Conservation (phyloP, 2,888 invertebrate genomes). For the Empis stercorea region DNA sequence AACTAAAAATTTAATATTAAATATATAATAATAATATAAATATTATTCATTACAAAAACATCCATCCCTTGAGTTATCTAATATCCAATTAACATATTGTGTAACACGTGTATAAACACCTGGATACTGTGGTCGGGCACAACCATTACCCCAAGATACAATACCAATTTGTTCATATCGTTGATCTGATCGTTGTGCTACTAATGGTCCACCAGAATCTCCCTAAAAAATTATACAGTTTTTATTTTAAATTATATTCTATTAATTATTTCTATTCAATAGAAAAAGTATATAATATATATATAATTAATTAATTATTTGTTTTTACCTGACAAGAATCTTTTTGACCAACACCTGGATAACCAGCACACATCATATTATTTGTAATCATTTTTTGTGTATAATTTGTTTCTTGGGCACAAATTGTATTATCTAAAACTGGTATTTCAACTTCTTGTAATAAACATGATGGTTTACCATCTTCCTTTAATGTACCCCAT, state of each 20-base stretch:
- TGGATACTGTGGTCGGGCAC: slow-evolving; percentile 70
- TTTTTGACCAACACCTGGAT: slow-evolving; percentile 52
- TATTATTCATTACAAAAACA: slow-evolving; percentile 61
- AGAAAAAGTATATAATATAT: no score
- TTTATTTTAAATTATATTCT: neutral
- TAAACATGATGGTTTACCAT: slow-evolving; percentile 71
- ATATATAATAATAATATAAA: no score
- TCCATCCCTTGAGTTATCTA: slow-evolving; percentile 62
- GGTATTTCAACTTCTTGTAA: slow-evolving; percentile 75
- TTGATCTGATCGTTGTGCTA: slow-evolving; percentile 55
- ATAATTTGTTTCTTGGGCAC: slow-evolving; percentile 62
- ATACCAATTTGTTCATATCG: slow-evolving; percentile 74
- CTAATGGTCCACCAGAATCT: slow-evolving; percentile 51
- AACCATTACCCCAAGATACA: slow-evolving; percentile 84
- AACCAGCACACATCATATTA: slow-evolving; percentile 81
- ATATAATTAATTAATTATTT: neutral
- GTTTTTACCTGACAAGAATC: slow-evolving; percentile 71
- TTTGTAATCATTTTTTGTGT: slow-evolving; percentile 72
- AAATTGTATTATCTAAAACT: slow-evolving; percentile 47
- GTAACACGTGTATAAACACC: slow-evolving; percentile 76
- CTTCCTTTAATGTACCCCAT: slow-evolving; percentile 79
- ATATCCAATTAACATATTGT: slow-evolving; percentile 71
- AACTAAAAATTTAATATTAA: neutral
- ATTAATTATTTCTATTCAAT: neutral
- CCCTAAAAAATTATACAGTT: slow-evolving; percentile 24